These are phyloP conservation scores for Epizoanthus fatuus DNA, from an alignment of 92 coral and sea anemone species.

Conservation along the genomic window DNA sequence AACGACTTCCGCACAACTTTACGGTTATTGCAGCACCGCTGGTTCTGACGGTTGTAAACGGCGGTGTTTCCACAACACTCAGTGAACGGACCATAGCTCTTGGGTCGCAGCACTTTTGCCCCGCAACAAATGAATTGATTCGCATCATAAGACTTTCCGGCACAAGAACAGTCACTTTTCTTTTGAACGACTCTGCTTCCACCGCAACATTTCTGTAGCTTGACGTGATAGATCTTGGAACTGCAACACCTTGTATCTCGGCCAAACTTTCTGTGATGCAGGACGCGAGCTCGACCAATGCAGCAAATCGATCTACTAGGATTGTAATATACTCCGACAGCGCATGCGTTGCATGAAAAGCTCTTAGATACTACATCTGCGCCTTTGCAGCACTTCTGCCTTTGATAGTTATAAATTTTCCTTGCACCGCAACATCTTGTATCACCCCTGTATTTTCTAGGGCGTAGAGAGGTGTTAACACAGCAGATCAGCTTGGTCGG, in stretches of 20 bases:
- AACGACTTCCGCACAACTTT: neutral
- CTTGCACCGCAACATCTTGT: constrained; percentile 13
- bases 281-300: neutral
- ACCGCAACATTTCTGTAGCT: neutral
- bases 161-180: too few species aligned
- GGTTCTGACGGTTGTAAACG: neutral
- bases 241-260: constrained; percentile 2
- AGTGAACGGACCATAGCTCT: neutral
- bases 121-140: neutral
- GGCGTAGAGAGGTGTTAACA: neutral
- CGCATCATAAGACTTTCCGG: neutral
- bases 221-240: neutral
- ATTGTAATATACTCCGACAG: neutral
- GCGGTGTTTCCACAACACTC: neutral
- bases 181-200: too few species aligned
- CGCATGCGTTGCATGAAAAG: constrained; percentile 16
- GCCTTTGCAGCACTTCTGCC: constrained; percentile 1
- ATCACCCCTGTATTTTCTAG: neutral
- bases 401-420: neutral
- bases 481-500: constrained; percentile 21
- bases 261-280: constrained; percentile 1
- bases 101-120: neutral
- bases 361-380: neutral
- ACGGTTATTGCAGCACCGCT: constrained; percentile 3
- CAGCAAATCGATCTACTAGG: constrained; percentile 3